Evolutionary conservation across 2,113 vertebrate species (phyloP).

Genomic region (Bubo scandiacus): DNA sequence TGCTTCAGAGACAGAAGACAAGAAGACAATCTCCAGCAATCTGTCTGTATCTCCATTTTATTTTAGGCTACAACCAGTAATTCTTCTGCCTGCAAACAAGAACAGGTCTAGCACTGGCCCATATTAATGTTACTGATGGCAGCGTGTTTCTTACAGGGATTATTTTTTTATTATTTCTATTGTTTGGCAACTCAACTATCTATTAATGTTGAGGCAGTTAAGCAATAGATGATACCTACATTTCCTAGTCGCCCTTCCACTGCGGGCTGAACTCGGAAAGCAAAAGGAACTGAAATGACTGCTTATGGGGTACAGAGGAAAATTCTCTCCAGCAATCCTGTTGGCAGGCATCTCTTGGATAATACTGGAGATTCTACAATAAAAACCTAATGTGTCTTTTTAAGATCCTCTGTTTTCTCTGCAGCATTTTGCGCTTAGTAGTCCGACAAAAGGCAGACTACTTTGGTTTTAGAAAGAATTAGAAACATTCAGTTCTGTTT

Average conservation of each 20-base stretch:
- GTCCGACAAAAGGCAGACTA: not conserved
- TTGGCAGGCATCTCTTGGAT: not conserved
- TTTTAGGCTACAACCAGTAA: not conserved
- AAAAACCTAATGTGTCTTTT: not conserved
- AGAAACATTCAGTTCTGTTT: not conserved
- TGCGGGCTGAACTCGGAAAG: not conserved
- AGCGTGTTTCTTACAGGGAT: not conserved
- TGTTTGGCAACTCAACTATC: not conserved
- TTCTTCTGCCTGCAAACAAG: not conserved
- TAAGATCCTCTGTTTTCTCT: not conserved
- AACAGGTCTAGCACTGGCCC: not conserved
- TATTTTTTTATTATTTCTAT: not conserved
- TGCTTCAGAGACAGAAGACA: not conserved
- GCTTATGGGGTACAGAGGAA: not conserved
- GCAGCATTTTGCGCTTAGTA: not conserved
- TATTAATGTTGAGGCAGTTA: not conserved
- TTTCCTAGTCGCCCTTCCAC: accelerated
- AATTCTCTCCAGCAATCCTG: not conserved
- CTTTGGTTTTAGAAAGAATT: not conserved
- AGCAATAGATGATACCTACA: not conserved
- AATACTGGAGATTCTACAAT: not conserved
- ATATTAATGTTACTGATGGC: not conserved
- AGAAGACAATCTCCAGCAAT: accelerated
- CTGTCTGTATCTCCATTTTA: not conserved
- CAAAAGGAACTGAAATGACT: not conserved